These are phyloP conservation scores for Acanthacorydalis orientalis DNA, from an alignment of 2,888 invertebrate genomes.

Conservation along the genomic window DNA sequence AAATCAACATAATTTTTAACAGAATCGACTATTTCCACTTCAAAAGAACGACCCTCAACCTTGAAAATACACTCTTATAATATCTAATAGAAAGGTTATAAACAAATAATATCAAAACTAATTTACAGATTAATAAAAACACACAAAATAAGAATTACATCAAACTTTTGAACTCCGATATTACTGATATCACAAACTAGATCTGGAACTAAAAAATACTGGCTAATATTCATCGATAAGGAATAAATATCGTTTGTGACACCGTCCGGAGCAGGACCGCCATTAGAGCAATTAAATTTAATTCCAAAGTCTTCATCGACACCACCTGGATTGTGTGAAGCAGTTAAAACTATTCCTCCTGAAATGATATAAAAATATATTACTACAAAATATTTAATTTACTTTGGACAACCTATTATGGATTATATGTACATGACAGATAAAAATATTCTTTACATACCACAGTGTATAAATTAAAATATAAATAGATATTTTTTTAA, in stretches of 20 bases:
- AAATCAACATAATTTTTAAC: slow-evolving; percentile 73
- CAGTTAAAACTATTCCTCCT: slow-evolving; percentile 95
- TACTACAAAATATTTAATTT: too few relatives aligned
- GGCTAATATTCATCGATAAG: slow-evolving; percentile 55
- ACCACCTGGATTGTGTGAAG: slow-evolving; percentile 98
- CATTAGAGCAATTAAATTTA: slow-evolving; percentile 95
- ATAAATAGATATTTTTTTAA: too few relatives aligned
- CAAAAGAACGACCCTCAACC: slow-evolving; percentile 55
- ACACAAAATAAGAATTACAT: slow-evolving; percentile 27
- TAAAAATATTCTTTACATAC: too few relatives aligned
- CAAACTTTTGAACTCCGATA: slow-evolving; percentile 47
- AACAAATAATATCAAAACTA: neutral
- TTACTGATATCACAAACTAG: slow-evolving; percentile 59
- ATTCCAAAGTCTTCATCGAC: slow-evolving; percentile 96
- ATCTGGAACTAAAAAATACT: slow-evolving; percentile 66
- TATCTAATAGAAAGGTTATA: neutral
- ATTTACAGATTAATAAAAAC: neutral
- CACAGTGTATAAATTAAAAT: too few relatives aligned
- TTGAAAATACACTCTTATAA: slow-evolving; percentile 18
- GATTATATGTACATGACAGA: too few relatives aligned
- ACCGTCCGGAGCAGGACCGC: slow-evolving; percentile 88
- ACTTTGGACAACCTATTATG: too few relatives aligned
- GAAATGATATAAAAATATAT: slow-evolving; percentile 9
- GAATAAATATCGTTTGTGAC: slow-evolving; percentile 80
- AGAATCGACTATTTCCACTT: slow-evolving; percentile 79